phyloP scores from a whole-genome alignment of 2,113 vertebrate species.

The Prionailurus bengalensis region DNA sequence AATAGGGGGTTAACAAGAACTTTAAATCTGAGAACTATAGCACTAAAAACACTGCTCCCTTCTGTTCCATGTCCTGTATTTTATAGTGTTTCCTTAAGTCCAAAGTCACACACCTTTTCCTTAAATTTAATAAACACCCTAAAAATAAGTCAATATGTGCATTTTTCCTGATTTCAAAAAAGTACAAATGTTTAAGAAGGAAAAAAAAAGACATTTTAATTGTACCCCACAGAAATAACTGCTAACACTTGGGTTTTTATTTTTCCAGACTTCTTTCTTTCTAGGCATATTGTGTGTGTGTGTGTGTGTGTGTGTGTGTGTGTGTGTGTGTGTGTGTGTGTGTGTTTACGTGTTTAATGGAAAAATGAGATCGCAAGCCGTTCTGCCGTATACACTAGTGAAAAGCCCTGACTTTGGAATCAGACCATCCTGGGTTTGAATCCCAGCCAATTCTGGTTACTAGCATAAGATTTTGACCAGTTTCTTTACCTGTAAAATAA shows the following conservation, averaged over 20 bases:
- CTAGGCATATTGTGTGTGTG: neutral
- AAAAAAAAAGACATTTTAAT: neutral
- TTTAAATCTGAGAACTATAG: neutral
- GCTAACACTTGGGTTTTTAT: neutral
- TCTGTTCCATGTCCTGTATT: neutral
- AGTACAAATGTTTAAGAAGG: neutral
- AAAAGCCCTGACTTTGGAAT: slow-evolving; percentile 4
- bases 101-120: neutral
- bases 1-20: neutral
- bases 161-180: neutral
- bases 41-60: neutral
- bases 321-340: neutral
- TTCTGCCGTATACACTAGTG: neutral
- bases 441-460: neutral
- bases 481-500: slow-evolving; percentile 35
- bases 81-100: neutral
- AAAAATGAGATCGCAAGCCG: slow-evolving; percentile 6
- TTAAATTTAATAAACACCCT: slow-evolving; percentile 5
- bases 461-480: neutral
- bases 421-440: neutral
- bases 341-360: neutral
- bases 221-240: neutral
- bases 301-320: neutral
- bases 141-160: neutral
- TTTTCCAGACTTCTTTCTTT: slow-evolving; percentile 43